These are phyloP conservation scores for Arnoldichthys spilopterus DNA, from an alignment of 2,797 vertebrate species.

Conservation along the genomic window DNA sequence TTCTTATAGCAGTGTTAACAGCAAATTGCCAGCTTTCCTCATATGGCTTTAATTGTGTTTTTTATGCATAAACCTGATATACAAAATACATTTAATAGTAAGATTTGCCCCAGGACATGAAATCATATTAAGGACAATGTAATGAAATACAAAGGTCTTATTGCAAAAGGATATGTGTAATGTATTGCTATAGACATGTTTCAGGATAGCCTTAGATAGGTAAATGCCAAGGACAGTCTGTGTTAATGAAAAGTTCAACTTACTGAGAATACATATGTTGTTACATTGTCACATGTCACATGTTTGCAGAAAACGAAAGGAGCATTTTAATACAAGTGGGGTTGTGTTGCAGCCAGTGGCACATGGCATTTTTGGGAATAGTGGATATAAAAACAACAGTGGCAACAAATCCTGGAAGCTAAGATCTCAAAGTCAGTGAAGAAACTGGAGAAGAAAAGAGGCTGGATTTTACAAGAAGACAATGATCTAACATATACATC, in stretches of 20 bases:
- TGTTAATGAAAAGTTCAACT: not conserved
- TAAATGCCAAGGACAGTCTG: slow-evolving; percentile 19
- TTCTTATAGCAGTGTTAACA: slow-evolving; percentile 4
- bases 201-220: slow-evolving; percentile 15
- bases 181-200: slow-evolving; percentile 25
- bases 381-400: too few species aligned
- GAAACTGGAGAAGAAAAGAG: too few species aligned
- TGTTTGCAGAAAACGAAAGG: too few species aligned
- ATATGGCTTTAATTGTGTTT: not conserved
- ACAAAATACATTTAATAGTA: slow-evolving; percentile 40
- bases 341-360: too few species aligned
- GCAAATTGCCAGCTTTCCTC: not conserved
- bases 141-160: slow-evolving; percentile 41
- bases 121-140: slow-evolving; percentile 36
- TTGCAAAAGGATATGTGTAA: slow-evolving; percentile 33
- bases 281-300: too few species aligned
- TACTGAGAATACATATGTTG: not conserved
- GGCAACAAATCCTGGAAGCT: too few species aligned
- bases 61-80: slow-evolving; percentile 1
- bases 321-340: too few species aligned
- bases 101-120: slow-evolving; percentile 14
- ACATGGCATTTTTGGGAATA: too few species aligned
- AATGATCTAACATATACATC: too few species aligned
- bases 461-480: too few species aligned
- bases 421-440: too few species aligned